Evolutionary conservation across 2,888 invertebrate genomes (phyloP).

Genomic region (Sphaerophoria rueppellii): DNA sequence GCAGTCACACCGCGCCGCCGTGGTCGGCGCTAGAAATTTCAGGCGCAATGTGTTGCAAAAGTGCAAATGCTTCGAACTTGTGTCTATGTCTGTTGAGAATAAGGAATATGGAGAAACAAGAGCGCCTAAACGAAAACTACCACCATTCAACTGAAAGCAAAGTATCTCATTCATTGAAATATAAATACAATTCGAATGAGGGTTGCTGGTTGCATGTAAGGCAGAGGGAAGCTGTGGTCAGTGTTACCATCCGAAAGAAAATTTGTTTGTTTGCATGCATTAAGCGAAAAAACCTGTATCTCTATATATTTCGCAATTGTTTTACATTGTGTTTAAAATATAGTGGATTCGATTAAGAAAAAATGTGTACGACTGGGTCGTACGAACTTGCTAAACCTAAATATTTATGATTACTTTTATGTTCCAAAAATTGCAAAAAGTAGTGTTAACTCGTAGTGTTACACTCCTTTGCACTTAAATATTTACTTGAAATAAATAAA

Average conservation of each 20-base stretch:
- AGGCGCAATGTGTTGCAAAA: constrained; percentile 44
- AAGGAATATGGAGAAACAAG: constrained; percentile 9
- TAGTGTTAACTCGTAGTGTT: no score
- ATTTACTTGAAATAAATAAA: no score
- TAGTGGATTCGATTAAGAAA: no score
- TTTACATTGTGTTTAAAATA: no score
- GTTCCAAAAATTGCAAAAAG: no score
- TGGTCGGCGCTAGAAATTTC: not conserved
- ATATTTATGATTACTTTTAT: no score
- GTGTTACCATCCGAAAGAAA: not conserved
- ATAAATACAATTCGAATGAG: constrained; percentile 9
- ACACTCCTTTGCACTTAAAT: no score
- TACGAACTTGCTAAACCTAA: no score
- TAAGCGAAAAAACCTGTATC: not conserved
- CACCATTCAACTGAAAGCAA: constrained; percentile 30
- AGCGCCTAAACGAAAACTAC: constrained; percentile 41
- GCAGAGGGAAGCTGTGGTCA: not conserved
- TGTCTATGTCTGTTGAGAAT: constrained; percentile 37
- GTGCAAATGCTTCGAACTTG: constrained; percentile 46
- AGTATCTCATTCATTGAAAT: constrained; percentile 1
- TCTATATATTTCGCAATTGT: no score
- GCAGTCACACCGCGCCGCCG: constrained; percentile 10
- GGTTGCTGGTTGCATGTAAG: constrained; percentile 16
- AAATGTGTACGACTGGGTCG: no score
- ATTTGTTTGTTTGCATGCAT: not conserved